Evolutionary conservation across 92 coral and sea anemone species (phyloP).

Genomic region (Epizoanthus ramosus): DNA sequence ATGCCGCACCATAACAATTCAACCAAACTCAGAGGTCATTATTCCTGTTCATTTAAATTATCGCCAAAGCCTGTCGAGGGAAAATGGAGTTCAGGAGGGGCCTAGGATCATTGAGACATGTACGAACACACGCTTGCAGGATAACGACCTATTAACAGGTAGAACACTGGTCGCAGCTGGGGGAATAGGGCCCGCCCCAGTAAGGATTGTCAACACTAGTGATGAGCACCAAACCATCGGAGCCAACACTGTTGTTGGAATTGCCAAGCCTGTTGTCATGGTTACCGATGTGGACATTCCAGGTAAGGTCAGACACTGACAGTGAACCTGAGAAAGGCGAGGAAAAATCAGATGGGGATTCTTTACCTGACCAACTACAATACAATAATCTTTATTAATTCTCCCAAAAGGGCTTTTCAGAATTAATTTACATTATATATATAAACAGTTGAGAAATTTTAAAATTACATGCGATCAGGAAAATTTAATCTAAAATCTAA

Average conservation of each 20-base stretch:
- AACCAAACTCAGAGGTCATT: conserved; percentile 52
- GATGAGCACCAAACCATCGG: conserved; percentile 52
- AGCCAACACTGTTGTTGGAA: conserved; percentile 51
- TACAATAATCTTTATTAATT: too few species aligned
- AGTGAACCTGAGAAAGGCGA: conserved; percentile 12
- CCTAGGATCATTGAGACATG: conserved; percentile 38
- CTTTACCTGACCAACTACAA: conserved; percentile 60
- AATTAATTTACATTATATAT: too few species aligned
- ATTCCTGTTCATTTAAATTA: conserved; percentile 32
- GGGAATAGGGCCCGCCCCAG: conserved; percentile 34
- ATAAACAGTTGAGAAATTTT: too few species aligned
- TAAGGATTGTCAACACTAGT: conserved; percentile 41
- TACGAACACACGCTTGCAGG: conserved; percentile 40
- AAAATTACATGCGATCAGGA: too few species aligned
- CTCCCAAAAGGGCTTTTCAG: too few species aligned
- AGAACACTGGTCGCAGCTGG: conserved; percentile 43
- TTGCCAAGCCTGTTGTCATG: conserved; percentile 53
- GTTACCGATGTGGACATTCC: conserved; percentile 44
- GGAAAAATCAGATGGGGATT: conserved; percentile 26
- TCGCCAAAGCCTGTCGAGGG: conserved; percentile 33
- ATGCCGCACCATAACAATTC: conserved; percentile 45
- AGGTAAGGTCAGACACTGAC: not conserved
- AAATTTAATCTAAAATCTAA: too few species aligned
- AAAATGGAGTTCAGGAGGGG: conserved; percentile 10
- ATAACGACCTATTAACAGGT: conserved; percentile 43